Conservation (phyloP, 2,113 vertebrate species). For the Sphyrna mokarran region DNA sequence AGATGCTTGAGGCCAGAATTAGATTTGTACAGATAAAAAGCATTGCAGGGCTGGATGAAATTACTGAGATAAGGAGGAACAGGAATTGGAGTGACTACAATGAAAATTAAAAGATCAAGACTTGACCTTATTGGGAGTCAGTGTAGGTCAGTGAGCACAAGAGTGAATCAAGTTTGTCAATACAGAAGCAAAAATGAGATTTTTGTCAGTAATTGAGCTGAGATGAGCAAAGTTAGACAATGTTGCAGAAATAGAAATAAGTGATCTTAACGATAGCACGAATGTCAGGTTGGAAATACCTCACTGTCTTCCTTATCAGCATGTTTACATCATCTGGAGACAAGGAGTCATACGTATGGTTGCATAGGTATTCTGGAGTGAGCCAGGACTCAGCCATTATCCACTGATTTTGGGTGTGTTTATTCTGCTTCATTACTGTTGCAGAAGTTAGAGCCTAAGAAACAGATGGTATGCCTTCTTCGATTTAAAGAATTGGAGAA, state of each 20-base stretch:
- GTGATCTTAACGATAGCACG: neutral
- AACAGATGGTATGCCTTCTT: neutral
- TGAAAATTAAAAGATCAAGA: neutral
- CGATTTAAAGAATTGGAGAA: neutral
- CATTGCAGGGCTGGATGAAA: neutral
- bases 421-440: neutral
- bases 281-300: neutral
- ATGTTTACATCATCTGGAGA: neutral
- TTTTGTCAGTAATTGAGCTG: neutral
- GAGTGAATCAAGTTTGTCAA: neutral
- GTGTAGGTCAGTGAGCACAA: neutral
- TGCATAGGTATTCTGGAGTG: neutral
- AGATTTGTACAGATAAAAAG: neutral
- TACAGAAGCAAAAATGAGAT: neutral
- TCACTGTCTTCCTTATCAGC: neutral
- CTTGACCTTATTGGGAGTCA: neutral
- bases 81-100: neutral
- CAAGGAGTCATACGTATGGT: neutral
- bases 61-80: neutral
- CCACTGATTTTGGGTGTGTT: neutral
- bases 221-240: neutral
- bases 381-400: neutral
- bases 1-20: neutral
- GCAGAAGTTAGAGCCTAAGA: neutral
- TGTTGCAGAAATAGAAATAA: neutral